These are phyloP conservation scores for Muntiacus muntjak DNA, from an alignment of 2,113 vertebrate genomes.

Conservation along the genomic window DNA sequence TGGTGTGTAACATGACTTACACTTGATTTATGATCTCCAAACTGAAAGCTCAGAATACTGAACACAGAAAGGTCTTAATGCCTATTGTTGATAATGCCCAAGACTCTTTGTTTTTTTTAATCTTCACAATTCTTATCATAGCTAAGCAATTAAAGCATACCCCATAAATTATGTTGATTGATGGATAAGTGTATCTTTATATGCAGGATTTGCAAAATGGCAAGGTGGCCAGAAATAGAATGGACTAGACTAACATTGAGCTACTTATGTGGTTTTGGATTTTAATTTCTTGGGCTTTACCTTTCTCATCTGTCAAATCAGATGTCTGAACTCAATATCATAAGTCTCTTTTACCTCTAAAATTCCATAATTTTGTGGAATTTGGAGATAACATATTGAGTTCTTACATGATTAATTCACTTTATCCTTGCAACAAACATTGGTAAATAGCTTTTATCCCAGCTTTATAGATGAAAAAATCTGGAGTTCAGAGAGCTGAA, in stretches of 20 bases:
- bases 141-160: background rate
- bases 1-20: background rate
- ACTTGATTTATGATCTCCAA: background rate
- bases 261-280: background rate
- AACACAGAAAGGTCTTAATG: background rate
- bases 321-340: background rate
- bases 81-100: background rate
- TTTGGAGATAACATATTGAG: background rate
- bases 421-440: background rate
- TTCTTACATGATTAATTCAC: background rate
- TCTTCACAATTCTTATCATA: background rate
- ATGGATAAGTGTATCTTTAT: background rate
- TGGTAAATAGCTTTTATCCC: background rate
- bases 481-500: background rate
- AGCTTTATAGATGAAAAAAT: background rate
- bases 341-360: conserved; percentile 27
- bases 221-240: background rate
- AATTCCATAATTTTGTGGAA: background rate
- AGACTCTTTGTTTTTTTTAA: background rate
- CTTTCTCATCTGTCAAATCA: background rate
- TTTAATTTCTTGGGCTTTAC: conserved; percentile 27
- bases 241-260: background rate
- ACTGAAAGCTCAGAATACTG: background rate
- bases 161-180: background rate
- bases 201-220: background rate